Percentiles rank a stretch among this genome's conserved stretches.
These are phyloP conservation scores for Holcopasites calliopsidis DNA, from an alignment of 1,140 invertebrate species.

Conservation along the genomic window DNA sequence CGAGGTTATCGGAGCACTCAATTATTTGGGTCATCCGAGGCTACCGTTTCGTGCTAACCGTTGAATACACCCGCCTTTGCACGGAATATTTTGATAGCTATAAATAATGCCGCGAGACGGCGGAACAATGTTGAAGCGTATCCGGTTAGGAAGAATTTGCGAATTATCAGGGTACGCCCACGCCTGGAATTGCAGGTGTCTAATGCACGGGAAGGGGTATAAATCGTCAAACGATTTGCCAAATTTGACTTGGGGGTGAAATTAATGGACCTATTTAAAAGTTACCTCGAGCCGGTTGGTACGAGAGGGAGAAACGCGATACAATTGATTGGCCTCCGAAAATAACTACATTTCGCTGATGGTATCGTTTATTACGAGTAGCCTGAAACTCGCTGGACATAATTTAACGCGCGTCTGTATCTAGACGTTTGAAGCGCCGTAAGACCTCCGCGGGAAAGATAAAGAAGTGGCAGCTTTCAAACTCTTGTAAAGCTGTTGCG, in stretches of 20 bases:
- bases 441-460: not conserved
- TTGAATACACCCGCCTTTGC: not conserved
- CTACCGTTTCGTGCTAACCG: constrained; percentile 19
- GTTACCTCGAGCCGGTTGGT: too few relatives aligned
- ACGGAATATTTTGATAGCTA: constrained; percentile 19
- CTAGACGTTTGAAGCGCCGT: not conserved
- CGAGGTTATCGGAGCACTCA: constrained; percentile 50
- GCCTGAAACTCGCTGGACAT: not conserved
- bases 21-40: constrained; percentile 52
- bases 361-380: not conserved
- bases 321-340: constrained; percentile 1
- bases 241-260: too few relatives aligned
- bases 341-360: not conserved
- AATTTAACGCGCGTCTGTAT: not conserved
- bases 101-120: constrained; percentile 33
- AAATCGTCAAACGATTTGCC: too few relatives aligned
- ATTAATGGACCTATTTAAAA: too few relatives aligned
- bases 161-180: not conserved
- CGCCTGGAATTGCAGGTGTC: not conserved
- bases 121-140: not conserved
- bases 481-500: not conserved
- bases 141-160: not conserved
- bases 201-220: too few relatives aligned
- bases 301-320: not conserved
- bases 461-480: not conserved